A percentile compares a stretch with the other conserved stretches of the same genome.
Evolutionary conservation across 2,888 invertebrate genomes (phyloP).

Genomic region (Sisyra terminalis): DNA sequence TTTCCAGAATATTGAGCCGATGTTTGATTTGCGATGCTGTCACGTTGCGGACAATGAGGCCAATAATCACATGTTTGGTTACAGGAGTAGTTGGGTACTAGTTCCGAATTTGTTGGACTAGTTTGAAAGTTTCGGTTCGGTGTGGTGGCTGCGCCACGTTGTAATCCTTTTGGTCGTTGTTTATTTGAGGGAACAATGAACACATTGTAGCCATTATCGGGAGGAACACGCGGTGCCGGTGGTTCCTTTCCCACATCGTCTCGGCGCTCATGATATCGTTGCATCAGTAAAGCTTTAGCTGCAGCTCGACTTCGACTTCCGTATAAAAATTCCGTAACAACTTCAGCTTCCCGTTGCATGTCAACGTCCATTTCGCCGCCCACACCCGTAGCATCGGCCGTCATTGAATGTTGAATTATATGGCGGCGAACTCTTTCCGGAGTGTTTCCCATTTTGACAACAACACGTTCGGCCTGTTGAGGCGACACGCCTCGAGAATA

Average conservation of each 20-base stretch:
- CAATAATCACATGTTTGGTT: conserved; percentile 43
- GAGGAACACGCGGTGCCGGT: conserved; percentile 16
- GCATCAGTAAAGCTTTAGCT: conserved; percentile 29
- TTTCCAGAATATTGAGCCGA: conserved; percentile 18
- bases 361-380: conserved; percentile 24
- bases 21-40: conserved; percentile 17
- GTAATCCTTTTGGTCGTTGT: conserved; percentile 23
- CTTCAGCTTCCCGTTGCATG: conserved; percentile 34
- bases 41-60: conserved; percentile 38
- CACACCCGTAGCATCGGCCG: conserved; percentile 12
- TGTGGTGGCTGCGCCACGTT: conserved; percentile 31
- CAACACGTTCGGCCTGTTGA: conserved; percentile 24
- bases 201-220: conserved; percentile 20
- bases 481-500: conserved; percentile 22
- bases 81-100: conserved; percentile 7
- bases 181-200: conserved; percentile 23
- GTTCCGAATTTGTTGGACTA: conserved; percentile 10
- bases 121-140: conserved; percentile 22
- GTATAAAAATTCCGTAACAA: conserved; percentile 37
- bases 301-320: conserved; percentile 33
- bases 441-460: conserved; percentile 24
- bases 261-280: conserved; percentile 21
- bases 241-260: conserved; percentile 18
- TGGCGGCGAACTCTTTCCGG: neutral
- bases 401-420: neutral